phyloP scores from a whole-genome alignment of 2,113 vertebrate species.

The Patagioenas fasciata region DNA sequence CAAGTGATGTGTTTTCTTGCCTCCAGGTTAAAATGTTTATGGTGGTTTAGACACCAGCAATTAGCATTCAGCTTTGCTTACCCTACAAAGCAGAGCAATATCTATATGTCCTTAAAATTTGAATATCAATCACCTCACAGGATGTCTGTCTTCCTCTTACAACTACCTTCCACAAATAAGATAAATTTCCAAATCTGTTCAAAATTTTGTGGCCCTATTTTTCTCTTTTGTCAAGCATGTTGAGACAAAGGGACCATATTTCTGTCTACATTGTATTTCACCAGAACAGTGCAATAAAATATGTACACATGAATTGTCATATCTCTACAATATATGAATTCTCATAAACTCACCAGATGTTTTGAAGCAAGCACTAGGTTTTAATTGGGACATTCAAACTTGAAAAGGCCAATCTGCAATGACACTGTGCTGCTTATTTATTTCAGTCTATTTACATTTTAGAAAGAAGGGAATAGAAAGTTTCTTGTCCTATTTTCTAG shows the following conservation, averaged over 20 bases:
- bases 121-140: background rate
- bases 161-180: background rate
- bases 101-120: background rate
- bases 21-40: background rate
- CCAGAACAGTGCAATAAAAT: constrained; percentile 28
- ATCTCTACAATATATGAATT: constrained; percentile 35
- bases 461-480: background rate
- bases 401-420: constrained; percentile 6
- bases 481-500: background rate
- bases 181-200: constrained; percentile 16
- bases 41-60: background rate
- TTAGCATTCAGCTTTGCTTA: background rate
- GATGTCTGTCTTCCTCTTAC: background rate
- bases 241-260: constrained; percentile 26
- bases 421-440: background rate
- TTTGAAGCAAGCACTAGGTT: constrained; percentile 13
- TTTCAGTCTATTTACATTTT: constrained; percentile 6
- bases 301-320: background rate
- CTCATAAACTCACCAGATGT: constrained; percentile 53
- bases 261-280: constrained; percentile 47
- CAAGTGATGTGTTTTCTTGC: background rate
- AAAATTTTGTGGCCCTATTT: constrained; percentile 26
- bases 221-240: constrained; percentile 22
- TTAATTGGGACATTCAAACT: constrained; percentile 50
- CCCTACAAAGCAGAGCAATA: background rate